A percentile compares a stretch with the other conserved stretches of the same genome.
Evolutionary conservation across 1,140 invertebrate genomes (phyloP).

Genomic region (Plutomurus gul): DNA sequence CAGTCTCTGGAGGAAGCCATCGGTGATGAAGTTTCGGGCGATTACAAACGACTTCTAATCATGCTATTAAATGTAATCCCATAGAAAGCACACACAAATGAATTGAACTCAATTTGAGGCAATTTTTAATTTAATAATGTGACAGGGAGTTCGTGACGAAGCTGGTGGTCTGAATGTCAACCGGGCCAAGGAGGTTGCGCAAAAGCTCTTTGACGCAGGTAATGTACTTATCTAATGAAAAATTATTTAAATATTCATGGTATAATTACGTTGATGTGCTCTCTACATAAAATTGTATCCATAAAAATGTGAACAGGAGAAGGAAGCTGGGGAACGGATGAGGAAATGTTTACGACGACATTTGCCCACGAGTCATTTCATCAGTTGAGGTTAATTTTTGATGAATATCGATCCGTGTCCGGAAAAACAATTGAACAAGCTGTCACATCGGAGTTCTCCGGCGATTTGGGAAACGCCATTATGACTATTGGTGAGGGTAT

Average conservation of each 20-base stretch:
- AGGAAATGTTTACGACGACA: slow-evolving; percentile 72
- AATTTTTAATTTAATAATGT: background rate
- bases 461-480: slow-evolving; percentile 67
- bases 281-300: slow-evolving; percentile 60
- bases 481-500: slow-evolving; percentile 64
- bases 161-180: slow-evolving; percentile 57
- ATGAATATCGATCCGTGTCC: slow-evolving; percentile 70
- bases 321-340: slow-evolving; percentile 72
- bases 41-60: slow-evolving; percentile 74
- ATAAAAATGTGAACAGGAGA: slow-evolving; percentile 62
- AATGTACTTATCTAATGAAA: background rate
- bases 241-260: background rate
- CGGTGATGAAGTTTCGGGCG: slow-evolving; percentile 76
- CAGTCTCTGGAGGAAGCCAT: slow-evolving; percentile 75
- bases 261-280: background rate
- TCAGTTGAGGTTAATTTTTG: slow-evolving; percentile 70
- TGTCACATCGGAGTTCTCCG: slow-evolving; percentile 68
- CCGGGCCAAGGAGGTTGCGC: slow-evolving; percentile 64
- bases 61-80: slow-evolving; percentile 63
- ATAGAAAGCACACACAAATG: background rate
- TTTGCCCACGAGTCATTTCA: slow-evolving; percentile 70
- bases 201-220: slow-evolving; percentile 57
- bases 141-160: slow-evolving; percentile 54
- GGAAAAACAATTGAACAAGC: slow-evolving; percentile 71
- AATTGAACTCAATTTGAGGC: no score